Evolutionary conservation across 1,140 invertebrate species (phyloP).

Genomic region (Rhyzopertha dominica): DNA sequence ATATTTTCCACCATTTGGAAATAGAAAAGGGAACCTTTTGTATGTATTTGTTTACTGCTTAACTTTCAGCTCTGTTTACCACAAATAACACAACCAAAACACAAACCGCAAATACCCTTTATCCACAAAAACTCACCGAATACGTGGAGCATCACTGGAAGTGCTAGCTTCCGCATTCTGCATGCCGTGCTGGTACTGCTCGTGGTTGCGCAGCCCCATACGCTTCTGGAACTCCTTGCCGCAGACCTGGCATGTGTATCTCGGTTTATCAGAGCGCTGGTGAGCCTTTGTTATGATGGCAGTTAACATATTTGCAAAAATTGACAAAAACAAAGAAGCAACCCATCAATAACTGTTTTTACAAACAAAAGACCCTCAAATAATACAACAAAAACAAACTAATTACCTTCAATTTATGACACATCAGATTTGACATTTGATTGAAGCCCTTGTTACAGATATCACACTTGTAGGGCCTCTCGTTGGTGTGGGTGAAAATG

Average conservation of each 20-base stretch:
- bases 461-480: constrained; percentile 74
- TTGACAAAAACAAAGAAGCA: no score
- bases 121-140: no score
- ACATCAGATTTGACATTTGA: constrained; percentile 76
- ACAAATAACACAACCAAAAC: no score
- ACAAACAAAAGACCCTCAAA: no score
- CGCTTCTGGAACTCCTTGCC: constrained; percentile 53
- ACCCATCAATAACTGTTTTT: no score
- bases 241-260: constrained; percentile 53
- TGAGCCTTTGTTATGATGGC: no score
- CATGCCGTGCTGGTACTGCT: constrained; percentile 53
- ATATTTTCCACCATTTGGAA: no score
- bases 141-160: constrained; percentile 1
- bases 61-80: no score
- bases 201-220: constrained; percentile 53
- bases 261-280: constrained; percentile 52
- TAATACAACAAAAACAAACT: constrained; percentile 2
- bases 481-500: constrained; percentile 72
- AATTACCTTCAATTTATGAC: constrained; percentile 65
- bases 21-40: no score
- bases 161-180: constrained; percentile 8
- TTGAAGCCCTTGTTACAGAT: constrained; percentile 74
- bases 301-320: no score
- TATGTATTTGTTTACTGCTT: no score
- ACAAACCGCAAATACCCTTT: no score